phyloP scores from a whole-genome alignment of 2,113 vertebrate species.

The Odobenus rosmarus region DNA sequence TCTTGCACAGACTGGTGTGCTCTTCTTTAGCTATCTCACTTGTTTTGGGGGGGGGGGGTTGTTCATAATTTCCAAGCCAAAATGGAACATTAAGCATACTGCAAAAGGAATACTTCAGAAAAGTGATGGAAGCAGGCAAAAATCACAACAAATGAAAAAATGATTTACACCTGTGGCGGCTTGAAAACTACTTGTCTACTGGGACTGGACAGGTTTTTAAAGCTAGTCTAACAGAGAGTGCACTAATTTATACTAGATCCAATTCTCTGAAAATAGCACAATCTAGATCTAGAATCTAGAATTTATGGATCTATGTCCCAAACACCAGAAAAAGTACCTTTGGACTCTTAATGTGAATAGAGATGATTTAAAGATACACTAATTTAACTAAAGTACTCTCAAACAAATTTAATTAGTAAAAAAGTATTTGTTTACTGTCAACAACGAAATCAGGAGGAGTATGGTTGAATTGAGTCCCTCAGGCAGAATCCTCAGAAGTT shows the following conservation, averaged over 20 bases:
- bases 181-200: background rate
- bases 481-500: background rate
- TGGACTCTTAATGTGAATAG: background rate
- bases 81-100: background rate
- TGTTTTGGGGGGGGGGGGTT: too few relatives aligned
- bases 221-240: background rate
- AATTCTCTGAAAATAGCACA: background rate
- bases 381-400: background rate
- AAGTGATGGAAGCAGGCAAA: background rate
- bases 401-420: conserved; percentile 10
- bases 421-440: background rate
- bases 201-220: background rate
- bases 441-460: background rate
- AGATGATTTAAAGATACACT: background rate
- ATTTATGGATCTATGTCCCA: background rate
- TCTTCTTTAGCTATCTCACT: background rate
- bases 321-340: background rate
- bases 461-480: background rate
- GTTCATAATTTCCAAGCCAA: background rate
- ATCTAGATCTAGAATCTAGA: background rate
- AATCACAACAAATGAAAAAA: background rate
- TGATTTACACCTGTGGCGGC: background rate
- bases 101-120: background rate
- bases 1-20: background rate
- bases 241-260: background rate